These are phyloP conservation scores for Dendrophyllia cribrosa DNA, from an alignment of 64 coral and sea anemone species.

Conservation along the genomic window DNA sequence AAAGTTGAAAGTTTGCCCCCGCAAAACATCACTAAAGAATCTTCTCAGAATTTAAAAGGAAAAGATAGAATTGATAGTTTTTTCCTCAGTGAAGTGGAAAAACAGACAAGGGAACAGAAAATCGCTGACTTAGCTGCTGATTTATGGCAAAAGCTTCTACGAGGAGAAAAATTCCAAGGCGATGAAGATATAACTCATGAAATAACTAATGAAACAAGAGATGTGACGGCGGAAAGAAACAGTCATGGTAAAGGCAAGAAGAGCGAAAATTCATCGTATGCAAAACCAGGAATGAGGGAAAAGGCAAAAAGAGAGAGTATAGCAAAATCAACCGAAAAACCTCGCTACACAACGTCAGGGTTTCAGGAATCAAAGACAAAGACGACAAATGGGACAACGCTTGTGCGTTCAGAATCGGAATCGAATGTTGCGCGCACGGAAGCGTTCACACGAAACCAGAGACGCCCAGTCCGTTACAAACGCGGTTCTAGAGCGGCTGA, in stretches of 20 bases:
- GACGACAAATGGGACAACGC: not conserved
- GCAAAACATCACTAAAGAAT: not conserved
- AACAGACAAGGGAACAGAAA: not conserved
- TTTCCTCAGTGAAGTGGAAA: conserved; percentile 14
- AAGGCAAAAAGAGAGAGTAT: not conserved
- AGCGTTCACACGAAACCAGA: conserved; percentile 37
- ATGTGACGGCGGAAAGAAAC: too few relatives aligned
- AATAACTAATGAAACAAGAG: not conserved
- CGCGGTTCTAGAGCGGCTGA: not conserved
- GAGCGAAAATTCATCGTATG: not conserved
- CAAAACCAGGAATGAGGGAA: not conserved
- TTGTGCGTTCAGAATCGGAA: conserved; percentile 3
- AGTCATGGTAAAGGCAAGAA: not conserved
- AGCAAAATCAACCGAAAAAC: not conserved
- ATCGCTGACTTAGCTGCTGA: conserved; percentile 25
- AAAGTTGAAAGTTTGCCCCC: not conserved
- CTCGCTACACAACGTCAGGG: not conserved
- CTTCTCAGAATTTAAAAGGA: not conserved
- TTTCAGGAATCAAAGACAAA: not conserved
- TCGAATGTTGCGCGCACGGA: not conserved
- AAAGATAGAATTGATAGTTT: not conserved
- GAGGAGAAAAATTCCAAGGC: conserved; percentile 35
- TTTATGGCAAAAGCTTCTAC: conserved; percentile 19
- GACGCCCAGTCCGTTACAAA: not conserved
- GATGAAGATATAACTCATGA: not conserved